These are phyloP conservation scores for Pandion haliaetus DNA, from an alignment of 2,113 vertebrate genomes.

Conservation along the genomic window DNA sequence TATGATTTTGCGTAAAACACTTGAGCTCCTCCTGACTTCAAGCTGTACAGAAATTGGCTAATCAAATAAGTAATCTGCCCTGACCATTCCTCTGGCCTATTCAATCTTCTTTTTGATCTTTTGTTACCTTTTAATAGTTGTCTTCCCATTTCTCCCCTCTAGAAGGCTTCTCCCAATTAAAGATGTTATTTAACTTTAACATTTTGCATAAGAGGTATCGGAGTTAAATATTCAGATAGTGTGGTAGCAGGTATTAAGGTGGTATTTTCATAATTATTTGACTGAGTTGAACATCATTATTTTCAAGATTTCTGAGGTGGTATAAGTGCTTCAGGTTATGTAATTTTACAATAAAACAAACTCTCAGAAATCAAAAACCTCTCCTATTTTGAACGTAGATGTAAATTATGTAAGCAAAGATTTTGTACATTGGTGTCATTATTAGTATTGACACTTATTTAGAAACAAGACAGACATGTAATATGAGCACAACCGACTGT, in stretches of 20 bases:
- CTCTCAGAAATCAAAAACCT: not conserved
- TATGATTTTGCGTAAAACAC: not conserved
- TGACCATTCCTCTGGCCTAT: not conserved
- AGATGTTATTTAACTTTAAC: not conserved
- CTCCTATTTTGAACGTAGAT: not conserved
- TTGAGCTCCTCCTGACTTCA: not conserved
- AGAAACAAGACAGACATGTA: not conserved
- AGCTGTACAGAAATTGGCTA: not conserved
- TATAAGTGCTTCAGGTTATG: not conserved
- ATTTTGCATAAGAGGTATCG: not conserved
- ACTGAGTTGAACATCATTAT: not conserved
- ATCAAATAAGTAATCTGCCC: not conserved
- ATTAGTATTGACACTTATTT: not conserved
- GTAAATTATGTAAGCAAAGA: not conserved
- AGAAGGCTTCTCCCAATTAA: not conserved
- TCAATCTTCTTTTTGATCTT: not conserved
- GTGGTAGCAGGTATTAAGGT: not conserved
- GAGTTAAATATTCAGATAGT: not conserved
- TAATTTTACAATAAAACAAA: not conserved
- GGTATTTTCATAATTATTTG: not conserved
- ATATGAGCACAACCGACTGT: not conserved
- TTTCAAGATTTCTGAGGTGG: not conserved
- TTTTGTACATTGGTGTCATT: not conserved
- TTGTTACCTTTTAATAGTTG: not conserved
- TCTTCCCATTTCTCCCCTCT: not conserved